Conservation (phyloP, 2,888 invertebrate genomes). For the Catocala sponsa region DNA sequence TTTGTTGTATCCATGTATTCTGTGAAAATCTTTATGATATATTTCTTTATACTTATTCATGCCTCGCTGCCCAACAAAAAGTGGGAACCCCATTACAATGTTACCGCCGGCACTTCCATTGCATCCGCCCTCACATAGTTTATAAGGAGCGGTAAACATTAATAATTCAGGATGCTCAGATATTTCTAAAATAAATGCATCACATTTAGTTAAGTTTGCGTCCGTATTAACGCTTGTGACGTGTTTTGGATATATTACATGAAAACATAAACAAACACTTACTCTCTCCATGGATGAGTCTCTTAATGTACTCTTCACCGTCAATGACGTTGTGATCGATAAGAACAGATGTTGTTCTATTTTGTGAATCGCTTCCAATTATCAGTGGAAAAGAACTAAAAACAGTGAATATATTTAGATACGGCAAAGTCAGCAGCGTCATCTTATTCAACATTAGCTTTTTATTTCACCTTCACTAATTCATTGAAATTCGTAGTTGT, state of each 20-base stretch:
- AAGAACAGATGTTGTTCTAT: slow-evolving; percentile 41
- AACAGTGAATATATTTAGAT: slow-evolving; percentile 52
- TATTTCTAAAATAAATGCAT: slow-evolving; percentile 65
- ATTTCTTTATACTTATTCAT: slow-evolving; percentile 50
- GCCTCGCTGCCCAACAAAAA: slow-evolving; percentile 65
- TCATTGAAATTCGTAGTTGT: slow-evolving; percentile 10
- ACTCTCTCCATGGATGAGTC: slow-evolving; percentile 63
- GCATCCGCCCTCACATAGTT: slow-evolving; percentile 67
- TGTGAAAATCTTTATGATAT: slow-evolving; percentile 57
- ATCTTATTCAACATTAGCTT: slow-evolving; percentile 30
- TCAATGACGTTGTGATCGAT: slow-evolving; percentile 46
- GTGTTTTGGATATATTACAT: slow-evolving; percentile 6
- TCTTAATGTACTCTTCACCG: slow-evolving; percentile 62
- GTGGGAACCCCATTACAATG: slow-evolving; percentile 67
- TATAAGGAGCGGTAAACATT: slow-evolving; percentile 77
- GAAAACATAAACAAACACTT: slow-evolving; percentile 48
- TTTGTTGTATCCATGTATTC: slow-evolving; percentile 32
- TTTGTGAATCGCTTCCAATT: slow-evolving; percentile 41
- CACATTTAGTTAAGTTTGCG: slow-evolving; percentile 12
- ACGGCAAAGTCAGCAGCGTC: slow-evolving; percentile 45
- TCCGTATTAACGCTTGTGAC: background rate
- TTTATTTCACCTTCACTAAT: slow-evolving; percentile 45
- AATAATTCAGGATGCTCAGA: slow-evolving; percentile 57
- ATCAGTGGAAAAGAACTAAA: slow-evolving; percentile 55
- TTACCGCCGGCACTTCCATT: slow-evolving; percentile 46